Evolutionary conservation across 2,888 invertebrate genomes (phyloP).

Genomic region (Watsonalla binaria): DNA sequence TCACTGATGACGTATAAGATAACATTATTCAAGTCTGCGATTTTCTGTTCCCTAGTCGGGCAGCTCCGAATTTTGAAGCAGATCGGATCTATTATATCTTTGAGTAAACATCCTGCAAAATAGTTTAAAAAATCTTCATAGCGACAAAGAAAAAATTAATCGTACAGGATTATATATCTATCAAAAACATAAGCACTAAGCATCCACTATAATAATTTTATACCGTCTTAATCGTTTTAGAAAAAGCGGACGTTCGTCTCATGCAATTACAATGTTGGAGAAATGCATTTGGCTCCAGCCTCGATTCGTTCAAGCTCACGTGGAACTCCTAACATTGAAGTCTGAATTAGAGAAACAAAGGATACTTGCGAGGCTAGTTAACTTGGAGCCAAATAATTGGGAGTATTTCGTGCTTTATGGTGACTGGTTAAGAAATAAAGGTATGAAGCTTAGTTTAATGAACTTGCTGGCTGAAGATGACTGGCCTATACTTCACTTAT

Average conservation of each 20-base stretch:
- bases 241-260: slow-evolving; percentile 80
- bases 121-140: too few relatives aligned
- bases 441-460: slow-evolving; percentile 45
- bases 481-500: too few relatives aligned
- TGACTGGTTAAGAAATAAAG: slow-evolving; percentile 83
- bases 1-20: too few relatives aligned
- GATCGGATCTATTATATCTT: too few relatives aligned
- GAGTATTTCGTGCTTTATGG: slow-evolving; percentile 86
- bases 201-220: background rate
- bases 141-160: too few relatives aligned
- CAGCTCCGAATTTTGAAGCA: too few relatives aligned
- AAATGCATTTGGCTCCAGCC: slow-evolving; percentile 83
- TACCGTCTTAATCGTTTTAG: slow-evolving; percentile 50
- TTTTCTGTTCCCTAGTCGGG: too few relatives aligned
- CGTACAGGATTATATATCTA: too few relatives aligned
- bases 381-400: slow-evolving; percentile 83
- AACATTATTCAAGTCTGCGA: too few relatives aligned
- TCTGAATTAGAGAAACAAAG: slow-evolving; percentile 76
- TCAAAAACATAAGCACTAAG: too few relatives aligned
- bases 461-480: too few relatives aligned
- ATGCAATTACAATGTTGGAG: slow-evolving; percentile 83
- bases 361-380: slow-evolving; percentile 79
- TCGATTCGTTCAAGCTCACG: slow-evolving; percentile 83
- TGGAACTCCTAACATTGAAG: slow-evolving; percentile 81
- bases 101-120: too few relatives aligned